Base-by-base conservation (phyloP, 2,888 invertebrate species). In the Augiades crinisus region DNA sequence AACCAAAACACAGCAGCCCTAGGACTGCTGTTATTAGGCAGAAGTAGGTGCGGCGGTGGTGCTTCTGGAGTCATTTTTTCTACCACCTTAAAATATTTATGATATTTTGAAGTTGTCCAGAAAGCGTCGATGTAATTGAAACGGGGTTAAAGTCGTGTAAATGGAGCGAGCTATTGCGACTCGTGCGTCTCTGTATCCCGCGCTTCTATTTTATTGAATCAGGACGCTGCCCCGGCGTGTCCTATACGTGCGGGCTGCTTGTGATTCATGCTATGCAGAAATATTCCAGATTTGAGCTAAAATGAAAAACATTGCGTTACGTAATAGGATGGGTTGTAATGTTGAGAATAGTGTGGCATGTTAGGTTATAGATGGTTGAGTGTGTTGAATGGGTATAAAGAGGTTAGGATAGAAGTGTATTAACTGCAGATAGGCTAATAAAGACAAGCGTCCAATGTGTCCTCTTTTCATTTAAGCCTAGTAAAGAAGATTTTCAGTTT, bases 251-350 rank as follows among this genome's bases (percentile, higher is more conserved):
- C 68, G 62, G 67, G 66, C 70, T 66, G 74, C 74, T 80, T 78
- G 75, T 66, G 70, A 82, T 85, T 81, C 84, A 84, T 83, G 76
- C 72, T 78, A 84, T 85, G 81, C 81, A 82, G 81, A 85, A 68
- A 73, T 82, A 85, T 85, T 78, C 81, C 65, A 74, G 78, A 78
- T 80, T 81, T 78, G 70, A 75, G 70, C 65, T 66, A 68, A 72
- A 72, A 78, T 78, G 73, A 72, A 71, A 46, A 43, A 17, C 34
- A 12, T 24, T 17, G 47, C 53, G 46, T 47, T 41, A 43, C 17
- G 43, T 53, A 41, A 47, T 53, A 21, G 21, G 31, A 16, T 38
- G 17, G 14, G 10, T 31, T 31, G n/a, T 24, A 24, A 24, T 24
- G 4, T 22, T 22, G 3, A n/a, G n/a, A n/a, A 2, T 2, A n/a